These are phyloP conservation scores for Paraplagusia blochii DNA, from an alignment of 2,113 vertebrate species.

Conservation along the genomic window DNA sequence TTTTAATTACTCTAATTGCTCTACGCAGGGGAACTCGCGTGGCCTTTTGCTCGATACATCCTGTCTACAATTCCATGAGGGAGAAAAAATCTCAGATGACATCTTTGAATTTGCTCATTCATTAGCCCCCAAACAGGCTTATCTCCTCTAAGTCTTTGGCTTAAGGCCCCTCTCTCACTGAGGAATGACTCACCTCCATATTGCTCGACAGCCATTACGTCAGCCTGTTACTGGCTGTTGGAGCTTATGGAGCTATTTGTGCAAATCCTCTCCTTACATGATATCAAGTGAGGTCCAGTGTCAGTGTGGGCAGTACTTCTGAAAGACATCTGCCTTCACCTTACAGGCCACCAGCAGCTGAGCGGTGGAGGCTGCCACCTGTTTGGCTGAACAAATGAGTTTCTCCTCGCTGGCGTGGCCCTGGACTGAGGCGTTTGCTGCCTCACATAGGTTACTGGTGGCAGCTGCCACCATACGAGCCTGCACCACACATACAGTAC, in stretches of 20 bases:
- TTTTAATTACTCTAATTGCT: conserved; percentile 43
- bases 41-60: conserved; percentile 44
- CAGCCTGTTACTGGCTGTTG: conserved; percentile 63
- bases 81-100: conserved; percentile 62
- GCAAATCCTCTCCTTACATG: conserved; percentile 70
- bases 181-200: conserved; percentile 73
- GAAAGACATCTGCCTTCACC: conserved; percentile 84
- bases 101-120: conserved; percentile 61
- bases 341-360: no score
- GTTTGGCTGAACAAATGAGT: conserved; percentile 97
- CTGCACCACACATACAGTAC: conserved; percentile 63
- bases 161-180: conserved; percentile 62
- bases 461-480: conserved; percentile 96
- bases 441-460: conserved; percentile 95
- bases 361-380: conserved; percentile 96
- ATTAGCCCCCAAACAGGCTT: conserved; percentile 73
- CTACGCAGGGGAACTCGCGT: conserved; percentile 27
- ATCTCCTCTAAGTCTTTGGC: conserved; percentile 73
- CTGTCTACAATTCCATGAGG: conserved; percentile 43
- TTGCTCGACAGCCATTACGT: conserved; percentile 71
- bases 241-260: conserved; percentile 69
- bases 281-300: conserved; percentile 57
- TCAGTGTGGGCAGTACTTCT: conserved; percentile 19
- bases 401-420: conserved; percentile 98
- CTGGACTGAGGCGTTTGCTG: conserved; percentile 95